Conservation (phyloP, 2,113 vertebrate genomes). For the Peromyscus polionotus region DNA sequence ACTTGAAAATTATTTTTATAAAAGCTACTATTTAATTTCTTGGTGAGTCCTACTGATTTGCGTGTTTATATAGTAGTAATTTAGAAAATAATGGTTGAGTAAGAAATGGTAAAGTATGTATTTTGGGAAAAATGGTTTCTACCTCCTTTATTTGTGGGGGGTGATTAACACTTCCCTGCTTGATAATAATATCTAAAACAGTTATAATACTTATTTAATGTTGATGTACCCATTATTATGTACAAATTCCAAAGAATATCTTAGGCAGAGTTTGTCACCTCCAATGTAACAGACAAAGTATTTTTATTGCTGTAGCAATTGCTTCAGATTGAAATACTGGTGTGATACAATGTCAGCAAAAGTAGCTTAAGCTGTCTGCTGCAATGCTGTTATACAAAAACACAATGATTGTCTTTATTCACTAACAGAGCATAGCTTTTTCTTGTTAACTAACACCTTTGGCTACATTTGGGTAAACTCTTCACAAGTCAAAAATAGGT, state of each 20-base stretch:
- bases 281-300: constrained; percentile 51
- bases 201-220: constrained; percentile 41
- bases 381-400: neutral
- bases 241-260: neutral
- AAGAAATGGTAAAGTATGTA: neutral
- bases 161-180: constrained; percentile 1
- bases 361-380: constrained; percentile 22
- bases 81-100: neutral
- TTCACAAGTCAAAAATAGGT: neutral
- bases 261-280: neutral
- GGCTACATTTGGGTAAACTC: neutral
- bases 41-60: neutral
- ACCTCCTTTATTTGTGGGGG: neutral
- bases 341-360: constrained; percentile 11
- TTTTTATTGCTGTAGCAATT: constrained; percentile 47
- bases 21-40: neutral
- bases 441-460: neutral
- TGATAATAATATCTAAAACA: constrained; percentile 22
- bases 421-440: constrained; percentile 27
- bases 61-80: neutral
- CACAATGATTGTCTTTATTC: constrained; percentile 30
- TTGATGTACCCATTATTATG: constrained; percentile 2
- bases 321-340: neutral
- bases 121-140: neutral
- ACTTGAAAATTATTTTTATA: neutral